phyloP scores from a whole-genome alignment of 1,140 invertebrate species.

The Brachystomella parvula region DNA sequence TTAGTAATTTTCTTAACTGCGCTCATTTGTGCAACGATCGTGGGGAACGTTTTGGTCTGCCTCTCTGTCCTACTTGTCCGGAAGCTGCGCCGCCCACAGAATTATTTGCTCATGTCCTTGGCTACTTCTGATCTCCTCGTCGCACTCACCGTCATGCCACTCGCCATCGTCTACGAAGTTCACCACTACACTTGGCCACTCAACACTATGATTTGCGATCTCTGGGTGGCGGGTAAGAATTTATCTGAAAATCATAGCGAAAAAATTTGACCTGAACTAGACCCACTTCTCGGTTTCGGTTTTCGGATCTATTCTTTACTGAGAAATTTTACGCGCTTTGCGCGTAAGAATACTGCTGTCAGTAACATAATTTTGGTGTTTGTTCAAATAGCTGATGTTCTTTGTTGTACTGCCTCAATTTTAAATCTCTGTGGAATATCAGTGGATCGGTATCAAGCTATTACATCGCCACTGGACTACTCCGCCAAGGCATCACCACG shows the following conservation, averaged over 20 bases:
- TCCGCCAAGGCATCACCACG: constrained; percentile 75
- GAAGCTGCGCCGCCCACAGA: constrained; percentile 56
- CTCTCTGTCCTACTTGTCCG: constrained; percentile 74
- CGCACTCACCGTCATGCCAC: constrained; percentile 53
- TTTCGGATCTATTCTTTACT: too few species aligned
- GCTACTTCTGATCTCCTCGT: constrained; percentile 64
- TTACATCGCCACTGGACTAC: constrained; percentile 82
- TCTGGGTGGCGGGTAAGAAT: constrained; percentile 37
- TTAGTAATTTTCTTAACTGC: constrained; percentile 51
- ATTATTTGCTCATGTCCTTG: constrained; percentile 80
- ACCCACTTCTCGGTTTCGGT: too few species aligned
- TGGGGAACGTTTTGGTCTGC: constrained; percentile 70
- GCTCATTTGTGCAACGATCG: constrained; percentile 69
- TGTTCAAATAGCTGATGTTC: constrained; percentile 74
- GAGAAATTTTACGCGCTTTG: too few species aligned
- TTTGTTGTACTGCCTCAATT: constrained; percentile 83
- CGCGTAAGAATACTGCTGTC: too few species aligned
- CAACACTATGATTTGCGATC: constrained; percentile 31
- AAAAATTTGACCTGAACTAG: too few species aligned
- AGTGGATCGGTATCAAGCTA: constrained; percentile 83
- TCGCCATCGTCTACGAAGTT: constrained; percentile 47
- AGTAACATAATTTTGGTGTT: too few species aligned
- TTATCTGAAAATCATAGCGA: background rate
- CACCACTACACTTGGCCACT: constrained; percentile 33
- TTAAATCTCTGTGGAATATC: constrained; percentile 89